Percentiles rank a stretch among this genome's conserved stretches.
phyloP scores from a whole-genome alignment of 2,113 vertebrate species.

The Accipiter virgatus region DNA sequence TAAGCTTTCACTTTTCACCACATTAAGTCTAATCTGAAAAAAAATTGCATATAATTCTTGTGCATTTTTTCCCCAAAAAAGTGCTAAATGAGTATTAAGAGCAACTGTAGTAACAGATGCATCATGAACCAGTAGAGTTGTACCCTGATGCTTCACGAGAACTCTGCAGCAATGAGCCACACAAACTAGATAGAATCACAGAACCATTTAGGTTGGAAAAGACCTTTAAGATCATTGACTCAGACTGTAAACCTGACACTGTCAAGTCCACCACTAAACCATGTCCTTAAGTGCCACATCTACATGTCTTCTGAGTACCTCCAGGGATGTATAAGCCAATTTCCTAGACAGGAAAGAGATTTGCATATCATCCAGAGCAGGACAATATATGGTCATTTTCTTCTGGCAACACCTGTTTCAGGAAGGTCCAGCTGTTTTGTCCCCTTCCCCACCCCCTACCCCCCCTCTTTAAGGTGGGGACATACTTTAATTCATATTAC shows the following conservation, averaged over 20 bases:
- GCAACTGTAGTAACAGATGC: background rate
- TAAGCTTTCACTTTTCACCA: background rate
- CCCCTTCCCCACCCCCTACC: too few relatives aligned
- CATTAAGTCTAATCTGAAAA: background rate
- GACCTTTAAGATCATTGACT: background rate
- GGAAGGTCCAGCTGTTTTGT: background rate
- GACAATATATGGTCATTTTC: background rate
- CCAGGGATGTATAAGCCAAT: background rate
- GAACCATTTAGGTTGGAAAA: background rate
- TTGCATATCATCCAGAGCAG: background rate
- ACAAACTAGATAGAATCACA: background rate
- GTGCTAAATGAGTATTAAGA: background rate
- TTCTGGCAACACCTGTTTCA: background rate
- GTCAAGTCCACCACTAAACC: background rate
- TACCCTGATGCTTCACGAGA: background rate
- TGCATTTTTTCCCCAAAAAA: background rate
- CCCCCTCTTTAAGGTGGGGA: background rate
- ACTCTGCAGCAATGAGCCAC: background rate
- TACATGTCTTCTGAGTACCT: background rate
- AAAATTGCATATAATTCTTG: background rate
- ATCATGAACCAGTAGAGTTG: background rate
- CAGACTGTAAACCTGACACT: background rate
- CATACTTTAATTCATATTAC: background rate
- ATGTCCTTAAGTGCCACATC: too few relatives aligned
- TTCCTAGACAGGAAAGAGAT: background rate